phyloP scores from a whole-genome alignment of 2,113 vertebrate genomes.

The Halcyon senegalensis region DNA sequence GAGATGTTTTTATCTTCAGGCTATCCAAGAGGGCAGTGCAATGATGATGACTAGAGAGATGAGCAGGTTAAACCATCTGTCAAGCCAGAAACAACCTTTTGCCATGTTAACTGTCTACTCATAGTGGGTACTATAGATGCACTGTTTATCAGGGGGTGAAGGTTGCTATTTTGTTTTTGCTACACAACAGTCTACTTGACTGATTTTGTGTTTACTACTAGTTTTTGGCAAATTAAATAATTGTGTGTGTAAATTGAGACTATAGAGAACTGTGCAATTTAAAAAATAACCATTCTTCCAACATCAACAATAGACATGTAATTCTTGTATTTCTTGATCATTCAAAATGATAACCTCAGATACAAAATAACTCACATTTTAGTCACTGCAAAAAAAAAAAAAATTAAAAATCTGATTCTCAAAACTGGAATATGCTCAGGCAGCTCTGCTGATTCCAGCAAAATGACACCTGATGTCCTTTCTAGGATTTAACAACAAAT shows the following conservation, averaged over 20 bases:
- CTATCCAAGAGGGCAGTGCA: neutral
- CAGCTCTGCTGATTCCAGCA: neutral
- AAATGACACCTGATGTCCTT: neutral
- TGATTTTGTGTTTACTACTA: neutral
- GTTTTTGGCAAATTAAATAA: neutral
- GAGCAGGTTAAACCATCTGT: neutral
- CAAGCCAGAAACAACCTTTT: neutral
- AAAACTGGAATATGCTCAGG: neutral
- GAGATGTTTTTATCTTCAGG: neutral
- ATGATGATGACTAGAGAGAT: neutral
- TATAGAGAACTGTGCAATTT: neutral
- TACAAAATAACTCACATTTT: neutral
- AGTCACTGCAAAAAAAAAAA: neutral
- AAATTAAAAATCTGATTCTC: neutral
- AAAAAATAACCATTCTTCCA: neutral
- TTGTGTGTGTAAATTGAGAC: neutral
- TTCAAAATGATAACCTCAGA: neutral
- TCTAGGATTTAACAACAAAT: neutral
- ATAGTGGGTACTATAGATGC: neutral
- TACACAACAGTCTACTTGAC: neutral
- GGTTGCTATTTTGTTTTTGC: neutral
- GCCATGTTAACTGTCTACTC: neutral
- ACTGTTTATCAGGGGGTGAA: neutral
- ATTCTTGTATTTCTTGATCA: neutral
- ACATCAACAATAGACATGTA: neutral